Evolutionary conservation across 2,797 vertebrate genomes (phyloP), one percentile per base, ranked within the genome.

Genomic region (Acipenser transmontanus): DNA sequence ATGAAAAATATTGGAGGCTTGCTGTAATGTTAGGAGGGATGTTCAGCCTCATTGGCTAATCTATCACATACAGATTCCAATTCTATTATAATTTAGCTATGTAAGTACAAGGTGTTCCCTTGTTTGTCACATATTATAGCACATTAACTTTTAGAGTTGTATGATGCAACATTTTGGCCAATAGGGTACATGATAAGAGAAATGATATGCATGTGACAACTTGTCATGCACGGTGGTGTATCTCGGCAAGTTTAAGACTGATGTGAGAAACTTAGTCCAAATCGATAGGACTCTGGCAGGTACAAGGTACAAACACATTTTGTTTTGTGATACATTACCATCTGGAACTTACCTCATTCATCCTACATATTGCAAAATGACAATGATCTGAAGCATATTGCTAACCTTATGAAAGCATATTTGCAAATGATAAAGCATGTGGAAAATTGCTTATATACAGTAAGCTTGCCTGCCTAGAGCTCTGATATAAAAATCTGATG

Each of bases 281-380:
- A 66, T 66, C 47, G 17, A 50, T 59, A 50, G 65, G 59, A 60
- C 54, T 20, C 60, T 61, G 60, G 20, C 60, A 61, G 57, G 2
- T 66, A 34, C 47, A 66, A 60, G 57, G 7, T n/a, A 61, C n/a
- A 49, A 6, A 61, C 56, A 66, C 56, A 66, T 66, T 60, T 50
- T n/a, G 48, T 59, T 61, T 59, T 17, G 49, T 61, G 8, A 13
- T 61, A 11, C 49, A 59, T 57, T 59, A 34, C 64, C 64, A 66
- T 50, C 64, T 66, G 47, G 13, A 61, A 66, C 65, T 59, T 47
- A 47, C 13, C 7, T 49, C 57, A 50, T 61, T 61, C 11, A 50
- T 61, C 13, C 59, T 66, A 49, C 49, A 34, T 49, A 61, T 50
- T 66, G 50, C 48, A 66, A n/a, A 14, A 11, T 17, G 12, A 61